phyloP scores from a whole-genome alignment of 2,113 vertebrate species.

The Ailuropoda melanoleuca region DNA sequence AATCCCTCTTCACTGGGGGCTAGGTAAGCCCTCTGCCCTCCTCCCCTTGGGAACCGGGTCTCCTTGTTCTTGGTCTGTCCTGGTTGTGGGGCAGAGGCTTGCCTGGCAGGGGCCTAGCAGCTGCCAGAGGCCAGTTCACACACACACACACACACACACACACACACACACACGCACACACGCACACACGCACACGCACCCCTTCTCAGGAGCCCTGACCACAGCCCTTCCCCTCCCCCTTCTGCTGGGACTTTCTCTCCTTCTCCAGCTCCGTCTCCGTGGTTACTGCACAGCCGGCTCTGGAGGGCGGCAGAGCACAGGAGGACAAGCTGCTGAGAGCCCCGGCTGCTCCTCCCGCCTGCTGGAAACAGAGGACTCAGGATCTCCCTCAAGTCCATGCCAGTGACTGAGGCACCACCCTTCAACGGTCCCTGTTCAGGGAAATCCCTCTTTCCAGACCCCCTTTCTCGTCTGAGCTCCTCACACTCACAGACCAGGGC shows the following conservation, averaged over 20 bases:
- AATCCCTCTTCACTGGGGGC: rapidly evolving
- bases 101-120: neutral
- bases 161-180: neutral
- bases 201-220: neutral
- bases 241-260: neutral
- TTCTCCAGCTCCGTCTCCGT: neutral
- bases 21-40: too few relatives aligned
- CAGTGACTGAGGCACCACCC: neutral
- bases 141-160: neutral
- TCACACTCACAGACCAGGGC: neutral
- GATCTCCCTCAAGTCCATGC: neutral
- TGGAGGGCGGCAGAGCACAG: neutral
- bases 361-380: neutral
- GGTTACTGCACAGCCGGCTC: neutral
- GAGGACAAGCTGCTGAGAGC: neutral
- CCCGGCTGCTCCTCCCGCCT: rapidly evolving
- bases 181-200: neutral
- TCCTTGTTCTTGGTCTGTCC: neutral
- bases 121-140: neutral
- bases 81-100: neutral
- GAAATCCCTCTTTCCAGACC: neutral
- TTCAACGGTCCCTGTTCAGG: too few relatives aligned
- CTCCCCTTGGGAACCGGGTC: rapidly evolving
- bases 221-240: neutral
- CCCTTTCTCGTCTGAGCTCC: neutral